Evolutionary conservation across 2,113 vertebrate genomes (phyloP).

Genomic region (Euleptes europaea): DNA sequence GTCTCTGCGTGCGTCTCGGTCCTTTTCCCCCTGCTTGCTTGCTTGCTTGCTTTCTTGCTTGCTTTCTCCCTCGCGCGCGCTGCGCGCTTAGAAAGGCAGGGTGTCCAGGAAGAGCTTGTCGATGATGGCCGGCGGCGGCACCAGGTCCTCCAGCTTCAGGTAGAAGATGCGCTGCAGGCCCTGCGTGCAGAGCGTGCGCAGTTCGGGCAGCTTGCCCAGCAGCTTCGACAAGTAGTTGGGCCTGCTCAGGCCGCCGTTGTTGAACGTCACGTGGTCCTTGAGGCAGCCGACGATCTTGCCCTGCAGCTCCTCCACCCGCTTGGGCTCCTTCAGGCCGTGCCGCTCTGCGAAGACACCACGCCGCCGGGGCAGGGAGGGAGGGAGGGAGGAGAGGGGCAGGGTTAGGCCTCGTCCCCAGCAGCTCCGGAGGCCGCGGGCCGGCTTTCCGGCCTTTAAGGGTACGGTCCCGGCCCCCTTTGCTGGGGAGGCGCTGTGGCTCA

Average conservation of each 20-base stretch:
- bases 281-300: conserved; percentile 99
- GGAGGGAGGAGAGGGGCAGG: no score
- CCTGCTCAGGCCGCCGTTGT: conserved; percentile 93
- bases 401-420: background rate
- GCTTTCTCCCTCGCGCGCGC: no score
- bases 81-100: conserved; percentile 87
- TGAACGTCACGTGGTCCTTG: conserved; percentile 98
- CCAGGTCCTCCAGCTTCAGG: conserved; percentile 98
- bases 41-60: background rate
- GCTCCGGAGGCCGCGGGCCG: no score
- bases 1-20: no score
- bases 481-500: no score
- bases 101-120: conserved; percentile 99
- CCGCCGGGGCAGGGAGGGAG: rapidly evolving
- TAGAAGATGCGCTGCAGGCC: conserved; percentile 99
- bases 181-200: conserved; percentile 98
- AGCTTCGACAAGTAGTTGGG: conserved; percentile 99
- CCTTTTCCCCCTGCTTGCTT: background rate
- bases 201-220: conserved; percentile 98
- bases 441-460: no score
- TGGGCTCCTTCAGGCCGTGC: conserved; percentile 97
- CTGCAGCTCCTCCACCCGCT: conserved; percentile 96
- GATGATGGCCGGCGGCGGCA: conserved; percentile 99
- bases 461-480: no score
- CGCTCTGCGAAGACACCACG: conserved; percentile 83